A percentile compares a stretch with the other conserved stretches of the same genome.
These are phyloP conservation scores for Schizothorax lantsangensis DNA, from an alignment of 2,797 vertebrate genomes.

Conservation along the genomic window DNA sequence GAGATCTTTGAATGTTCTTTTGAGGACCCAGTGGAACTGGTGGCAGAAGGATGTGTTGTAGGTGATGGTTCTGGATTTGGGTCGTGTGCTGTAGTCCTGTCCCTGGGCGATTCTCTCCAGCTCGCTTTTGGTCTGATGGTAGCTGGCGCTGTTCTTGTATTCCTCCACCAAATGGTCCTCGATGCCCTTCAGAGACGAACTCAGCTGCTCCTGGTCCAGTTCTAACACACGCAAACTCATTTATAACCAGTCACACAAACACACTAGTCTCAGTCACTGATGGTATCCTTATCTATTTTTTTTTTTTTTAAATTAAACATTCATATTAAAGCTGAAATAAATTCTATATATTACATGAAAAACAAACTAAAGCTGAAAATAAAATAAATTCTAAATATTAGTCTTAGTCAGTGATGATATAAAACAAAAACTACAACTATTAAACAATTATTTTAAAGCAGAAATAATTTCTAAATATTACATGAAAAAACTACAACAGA, in stretches of 20 bases:
- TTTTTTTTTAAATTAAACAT: too few species aligned
- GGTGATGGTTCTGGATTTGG: slow-evolving; percentile 75
- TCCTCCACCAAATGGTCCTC: slow-evolving; percentile 82
- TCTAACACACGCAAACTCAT: slow-evolving; percentile 41
- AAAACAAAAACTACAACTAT: too few species aligned
- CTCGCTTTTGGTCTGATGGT: slow-evolving; percentile 75
- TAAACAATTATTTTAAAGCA: too few species aligned
- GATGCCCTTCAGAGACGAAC: slow-evolving; percentile 64
- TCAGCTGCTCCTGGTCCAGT: slow-evolving; percentile 48
- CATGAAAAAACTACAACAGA: too few species aligned
- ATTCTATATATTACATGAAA: too few species aligned
- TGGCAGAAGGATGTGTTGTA: slow-evolving; percentile 88
- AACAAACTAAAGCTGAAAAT: too few species aligned
- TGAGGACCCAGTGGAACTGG: slow-evolving; percentile 92
- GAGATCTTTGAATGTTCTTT: slow-evolving; percentile 87
- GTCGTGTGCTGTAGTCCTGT: slow-evolving; percentile 48
- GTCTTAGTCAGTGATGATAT: too few species aligned
- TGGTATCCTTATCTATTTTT: background rate
- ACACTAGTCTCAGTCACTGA: background rate
- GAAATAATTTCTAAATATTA: too few species aligned
- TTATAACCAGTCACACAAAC: background rate
- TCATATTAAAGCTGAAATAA: too few species aligned
- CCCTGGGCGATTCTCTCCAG: slow-evolving; percentile 74
- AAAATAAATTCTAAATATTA: too few species aligned
- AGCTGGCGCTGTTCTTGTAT: slow-evolving; percentile 76